Evolutionary conservation across 2,797 vertebrate genomes (phyloP).

Genomic region (Arrhamphus sclerolepis): DNA sequence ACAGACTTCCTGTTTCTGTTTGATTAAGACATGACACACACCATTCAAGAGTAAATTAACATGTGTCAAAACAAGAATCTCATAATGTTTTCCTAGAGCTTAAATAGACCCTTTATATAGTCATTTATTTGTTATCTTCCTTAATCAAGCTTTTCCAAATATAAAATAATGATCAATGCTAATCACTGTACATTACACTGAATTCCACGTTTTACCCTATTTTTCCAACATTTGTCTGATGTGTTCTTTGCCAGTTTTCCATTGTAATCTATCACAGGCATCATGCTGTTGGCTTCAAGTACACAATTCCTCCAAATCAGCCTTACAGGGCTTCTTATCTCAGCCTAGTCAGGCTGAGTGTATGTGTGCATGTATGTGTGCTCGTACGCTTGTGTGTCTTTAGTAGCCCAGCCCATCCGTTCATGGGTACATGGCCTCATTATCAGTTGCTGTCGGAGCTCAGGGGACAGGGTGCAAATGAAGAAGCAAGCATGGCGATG

Average conservation of each 20-base stretch:
- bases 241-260: slow-evolving; percentile 48
- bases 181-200: slow-evolving; percentile 16
- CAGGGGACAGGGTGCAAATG: slow-evolving; percentile 73
- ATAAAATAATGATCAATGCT: slow-evolving; percentile 25
- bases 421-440: slow-evolving; percentile 75
- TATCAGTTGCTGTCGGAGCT: slow-evolving; percentile 75
- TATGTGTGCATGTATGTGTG: slow-evolving; percentile 14
- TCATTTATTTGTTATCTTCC: slow-evolving; percentile 24
- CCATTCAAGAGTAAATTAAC: slow-evolving; percentile 33
- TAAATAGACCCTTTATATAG: slow-evolving; percentile 24
- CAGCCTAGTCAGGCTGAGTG: slow-evolving; percentile 39
- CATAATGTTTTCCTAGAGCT: slow-evolving; percentile 30
- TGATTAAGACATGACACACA: slow-evolving; percentile 40
- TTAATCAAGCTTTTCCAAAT: slow-evolving; percentile 36
- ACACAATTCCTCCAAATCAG: slow-evolving; percentile 45
- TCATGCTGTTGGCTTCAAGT: slow-evolving; percentile 39
- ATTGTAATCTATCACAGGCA: slow-evolving; percentile 55
- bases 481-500: slow-evolving; percentile 77
- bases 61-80: slow-evolving; percentile 33
- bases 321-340: slow-evolving; percentile 47
- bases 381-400: slow-evolving; percentile 48
- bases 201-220: slow-evolving; percentile 26
- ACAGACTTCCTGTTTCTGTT: slow-evolving; percentile 32
- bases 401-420: slow-evolving; percentile 65
- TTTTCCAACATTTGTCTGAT: slow-evolving; percentile 33